Conservation (phyloP, 2,797 vertebrate species). For the Lagodon rhomboides region DNA sequence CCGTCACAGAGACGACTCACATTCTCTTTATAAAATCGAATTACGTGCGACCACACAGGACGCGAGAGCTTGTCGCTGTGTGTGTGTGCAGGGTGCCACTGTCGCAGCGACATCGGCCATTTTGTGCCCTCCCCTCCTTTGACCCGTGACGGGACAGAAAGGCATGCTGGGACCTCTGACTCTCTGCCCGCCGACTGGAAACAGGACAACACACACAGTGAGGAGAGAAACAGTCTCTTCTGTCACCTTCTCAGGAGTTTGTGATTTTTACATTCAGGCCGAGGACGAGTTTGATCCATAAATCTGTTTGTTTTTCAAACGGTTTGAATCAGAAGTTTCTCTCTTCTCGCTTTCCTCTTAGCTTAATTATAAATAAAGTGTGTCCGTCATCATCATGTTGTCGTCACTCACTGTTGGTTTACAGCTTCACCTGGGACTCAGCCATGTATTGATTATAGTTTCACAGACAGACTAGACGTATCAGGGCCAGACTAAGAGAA, state of each 20-base stretch:
- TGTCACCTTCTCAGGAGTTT: background rate
- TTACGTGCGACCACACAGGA: background rate
- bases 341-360: too few relatives aligned
- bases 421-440: too few relatives aligned
- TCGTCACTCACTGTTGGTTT: too few relatives aligned
- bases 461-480: too few relatives aligned
- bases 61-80: background rate
- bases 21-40: background rate
- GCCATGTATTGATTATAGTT: too few relatives aligned
- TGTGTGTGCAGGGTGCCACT: background rate
- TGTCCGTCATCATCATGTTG: too few relatives aligned
- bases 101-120: background rate
- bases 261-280: background rate
- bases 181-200: slow-evolving; percentile 41
- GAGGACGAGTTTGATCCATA: too few relatives aligned
- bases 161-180: slow-evolving; percentile 41
- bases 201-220: slow-evolving; percentile 28
- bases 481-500: too few relatives aligned
- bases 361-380: too few relatives aligned
- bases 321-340: too few relatives aligned
- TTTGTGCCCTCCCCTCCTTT: slow-evolving; percentile 32
- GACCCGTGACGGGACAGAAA: slow-evolving; percentile 51
- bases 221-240: background rate
- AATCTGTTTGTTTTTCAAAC: too few relatives aligned
- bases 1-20: background rate